phyloP scores from a whole-genome alignment of 2,113 vertebrate species.

The Thalassoma bifasciatum region DNA sequence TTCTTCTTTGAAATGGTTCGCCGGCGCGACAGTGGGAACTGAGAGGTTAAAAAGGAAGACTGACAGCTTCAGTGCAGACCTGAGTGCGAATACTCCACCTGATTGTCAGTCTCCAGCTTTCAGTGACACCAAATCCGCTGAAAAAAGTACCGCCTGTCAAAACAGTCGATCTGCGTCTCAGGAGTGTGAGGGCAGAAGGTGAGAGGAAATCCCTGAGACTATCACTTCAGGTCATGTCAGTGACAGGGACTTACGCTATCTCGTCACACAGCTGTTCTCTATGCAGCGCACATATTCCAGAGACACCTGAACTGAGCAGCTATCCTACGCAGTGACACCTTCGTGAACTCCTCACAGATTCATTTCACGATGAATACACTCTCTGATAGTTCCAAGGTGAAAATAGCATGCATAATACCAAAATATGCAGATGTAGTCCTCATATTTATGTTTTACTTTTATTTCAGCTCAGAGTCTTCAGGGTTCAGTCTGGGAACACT shows the following conservation, averaged over 20 bases:
- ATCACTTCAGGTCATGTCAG: constrained; percentile 51
- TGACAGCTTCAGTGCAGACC: constrained; percentile 49
- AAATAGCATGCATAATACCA: background rate
- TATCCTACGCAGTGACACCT: background rate
- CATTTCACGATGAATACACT: background rate
- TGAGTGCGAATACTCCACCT: constrained; percentile 19
- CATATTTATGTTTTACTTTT: background rate
- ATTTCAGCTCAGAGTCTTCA: background rate
- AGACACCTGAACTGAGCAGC: constrained; percentile 17
- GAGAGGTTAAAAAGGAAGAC: constrained; percentile 49
- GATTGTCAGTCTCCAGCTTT: constrained; percentile 50
- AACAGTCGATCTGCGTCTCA: constrained; percentile 61
- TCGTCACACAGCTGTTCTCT: constrained; percentile 21
- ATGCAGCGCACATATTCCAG: constrained; percentile 11
- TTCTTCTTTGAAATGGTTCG: too few species aligned
- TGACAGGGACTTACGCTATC: constrained; percentile 32
- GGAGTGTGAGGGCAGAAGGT: constrained; percentile 50
- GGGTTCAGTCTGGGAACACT: background rate
- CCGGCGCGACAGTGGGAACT: too few species aligned
- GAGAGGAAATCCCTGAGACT: constrained; percentile 65
- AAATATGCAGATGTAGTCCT: background rate
- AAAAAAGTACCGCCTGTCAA: constrained; percentile 63
- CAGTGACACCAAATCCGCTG: constrained; percentile 42
- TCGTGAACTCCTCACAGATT: background rate
- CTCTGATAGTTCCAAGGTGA: background rate